phyloP scores from a whole-genome alignment of 2,113 vertebrate genomes.

The Eclectus roratus region DNA sequence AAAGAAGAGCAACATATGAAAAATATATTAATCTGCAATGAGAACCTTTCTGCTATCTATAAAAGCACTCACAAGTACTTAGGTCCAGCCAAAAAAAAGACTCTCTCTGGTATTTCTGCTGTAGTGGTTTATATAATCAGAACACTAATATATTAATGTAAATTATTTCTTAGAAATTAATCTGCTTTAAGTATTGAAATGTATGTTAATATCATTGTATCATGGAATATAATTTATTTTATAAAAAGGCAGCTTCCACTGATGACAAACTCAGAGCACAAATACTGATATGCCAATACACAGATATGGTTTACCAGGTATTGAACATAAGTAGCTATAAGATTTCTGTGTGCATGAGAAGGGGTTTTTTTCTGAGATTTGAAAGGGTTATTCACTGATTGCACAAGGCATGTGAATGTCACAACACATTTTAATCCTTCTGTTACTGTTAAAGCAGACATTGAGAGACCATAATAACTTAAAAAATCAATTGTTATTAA shows the following conservation, averaged over 20 bases:
- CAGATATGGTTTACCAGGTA: not conserved
- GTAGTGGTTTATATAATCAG: not conserved
- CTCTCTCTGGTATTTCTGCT: not conserved
- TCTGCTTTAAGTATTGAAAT: not conserved
- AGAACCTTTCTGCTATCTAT: accelerated
- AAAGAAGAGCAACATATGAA: not conserved
- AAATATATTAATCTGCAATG: not conserved
- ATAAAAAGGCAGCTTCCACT: not conserved
- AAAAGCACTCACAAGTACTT: not conserved
- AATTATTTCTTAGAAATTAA: not conserved
- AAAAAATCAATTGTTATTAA: not conserved
- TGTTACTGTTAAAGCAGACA: not conserved
- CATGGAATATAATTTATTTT: not conserved
- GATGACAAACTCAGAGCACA: not conserved
- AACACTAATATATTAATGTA: not conserved
- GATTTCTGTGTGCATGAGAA: not conserved
- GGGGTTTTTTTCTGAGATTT: not conserved
- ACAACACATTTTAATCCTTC: not conserved
- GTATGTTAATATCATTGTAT: not conserved
- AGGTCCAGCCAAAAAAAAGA: not conserved
- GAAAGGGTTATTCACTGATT: not conserved
- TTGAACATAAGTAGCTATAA: not conserved
- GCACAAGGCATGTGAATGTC: not conserved
- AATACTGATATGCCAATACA: not conserved
- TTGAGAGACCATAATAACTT: not conserved